Conservation (phyloP, 2,797 vertebrate genomes). For the Florisuga fusca region DNA sequence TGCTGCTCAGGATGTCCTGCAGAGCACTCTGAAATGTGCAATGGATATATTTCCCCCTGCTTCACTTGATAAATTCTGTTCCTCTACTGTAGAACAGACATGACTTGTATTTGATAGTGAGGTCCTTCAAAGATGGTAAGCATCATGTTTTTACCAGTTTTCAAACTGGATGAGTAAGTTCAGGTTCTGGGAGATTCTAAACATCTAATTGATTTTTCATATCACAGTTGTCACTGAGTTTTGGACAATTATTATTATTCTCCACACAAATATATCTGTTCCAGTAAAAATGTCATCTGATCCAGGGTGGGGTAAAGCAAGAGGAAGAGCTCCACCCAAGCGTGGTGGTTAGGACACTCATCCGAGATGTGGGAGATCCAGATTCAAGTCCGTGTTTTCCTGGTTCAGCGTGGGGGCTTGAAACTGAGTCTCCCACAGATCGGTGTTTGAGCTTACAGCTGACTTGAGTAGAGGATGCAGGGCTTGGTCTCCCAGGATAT, state of each 20-base stretch:
- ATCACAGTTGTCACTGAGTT: neutral
- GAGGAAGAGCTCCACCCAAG: conserved; percentile 68
- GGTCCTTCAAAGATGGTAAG: neutral
- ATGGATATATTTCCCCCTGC: neutral
- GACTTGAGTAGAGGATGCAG: neutral
- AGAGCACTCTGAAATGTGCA: neutral
- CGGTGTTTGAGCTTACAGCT: neutral
- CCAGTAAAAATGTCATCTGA: conserved; percentile 62
- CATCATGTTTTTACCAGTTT: neutral
- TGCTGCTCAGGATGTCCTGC: neutral
- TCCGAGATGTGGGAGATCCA: conserved; percentile 49
- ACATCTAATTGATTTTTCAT: neutral
- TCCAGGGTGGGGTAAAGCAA: conserved; percentile 64
- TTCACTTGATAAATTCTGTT: neutral
- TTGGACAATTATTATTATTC: neutral
- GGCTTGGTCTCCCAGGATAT: neutral
- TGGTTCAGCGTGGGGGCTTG: conserved; percentile 43
- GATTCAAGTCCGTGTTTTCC: conserved; percentile 42
- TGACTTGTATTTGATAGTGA: neutral
- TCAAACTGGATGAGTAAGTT: neutral
- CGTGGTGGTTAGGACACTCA: conserved; percentile 64
- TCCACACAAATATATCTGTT: conserved; percentile 30
- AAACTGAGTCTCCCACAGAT: conserved; percentile 20
- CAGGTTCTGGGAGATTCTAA: neutral
- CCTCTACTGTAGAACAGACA: neutral